Conservation (phyloP, 1,140 invertebrate species). For the Callitettix versicolor region DNA sequence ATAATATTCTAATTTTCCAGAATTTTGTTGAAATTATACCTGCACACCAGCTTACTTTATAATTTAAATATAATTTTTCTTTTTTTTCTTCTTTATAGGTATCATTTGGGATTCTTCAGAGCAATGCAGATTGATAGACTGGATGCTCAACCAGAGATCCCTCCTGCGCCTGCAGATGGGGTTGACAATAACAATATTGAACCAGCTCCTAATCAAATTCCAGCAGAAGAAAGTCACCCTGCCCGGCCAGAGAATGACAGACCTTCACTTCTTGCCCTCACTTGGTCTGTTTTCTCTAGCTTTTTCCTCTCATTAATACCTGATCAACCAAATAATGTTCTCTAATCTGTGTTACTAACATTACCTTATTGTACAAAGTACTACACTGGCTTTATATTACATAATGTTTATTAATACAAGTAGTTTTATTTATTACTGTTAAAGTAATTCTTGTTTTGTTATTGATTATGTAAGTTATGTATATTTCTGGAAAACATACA, state of each 20-base stretch:
- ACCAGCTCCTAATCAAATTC: constrained; percentile 5
- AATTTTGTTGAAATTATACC: too few species aligned
- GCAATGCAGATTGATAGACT: constrained; percentile 40
- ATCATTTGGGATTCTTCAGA: constrained; percentile 57
- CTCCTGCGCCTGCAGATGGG: neutral
- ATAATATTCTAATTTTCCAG: too few species aligned
- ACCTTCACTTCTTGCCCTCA: constrained; percentile 51
- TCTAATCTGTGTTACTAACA: constrained; percentile 31
- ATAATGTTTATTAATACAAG: too few species aligned
- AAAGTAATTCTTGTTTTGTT: too few species aligned
- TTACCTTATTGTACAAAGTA: neutral
- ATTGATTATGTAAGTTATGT: too few species aligned
- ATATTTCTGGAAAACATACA: too few species aligned
- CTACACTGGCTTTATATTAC: too few species aligned
- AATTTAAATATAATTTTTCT: neutral
- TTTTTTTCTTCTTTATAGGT: constrained; percentile 34
- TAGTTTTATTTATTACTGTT: too few species aligned
- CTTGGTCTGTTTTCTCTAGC: constrained; percentile 61
- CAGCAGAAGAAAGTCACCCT: constrained; percentile 15
- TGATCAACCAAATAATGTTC: constrained; percentile 47
- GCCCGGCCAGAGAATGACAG: constrained; percentile 27
- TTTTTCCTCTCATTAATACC: constrained; percentile 70
- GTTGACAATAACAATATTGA: neutral
- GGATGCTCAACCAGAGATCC: constrained; percentile 37
- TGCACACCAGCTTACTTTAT: too few species aligned